Evolutionary conservation across 2,888 invertebrate genomes (phyloP), one percentile per base, ranked within the genome.

Genomic region (Clivina fossor): DNA sequence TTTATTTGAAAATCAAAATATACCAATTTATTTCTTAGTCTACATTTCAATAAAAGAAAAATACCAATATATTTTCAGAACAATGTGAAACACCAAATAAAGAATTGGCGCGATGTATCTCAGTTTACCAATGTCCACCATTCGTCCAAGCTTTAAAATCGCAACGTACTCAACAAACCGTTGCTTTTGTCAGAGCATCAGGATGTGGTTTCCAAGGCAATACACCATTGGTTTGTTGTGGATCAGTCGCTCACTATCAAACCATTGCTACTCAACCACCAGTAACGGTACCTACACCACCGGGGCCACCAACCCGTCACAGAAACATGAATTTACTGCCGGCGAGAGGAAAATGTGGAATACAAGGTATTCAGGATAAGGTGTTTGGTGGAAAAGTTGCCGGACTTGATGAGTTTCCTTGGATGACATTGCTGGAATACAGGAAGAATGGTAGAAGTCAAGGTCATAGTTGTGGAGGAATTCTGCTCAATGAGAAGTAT

Each of bases 401-500:
- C 3, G 28, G 64, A n/a, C 40, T 70, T 20, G 65, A 66, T 15
- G 70, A 72, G 57, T 71, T 65, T 57, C 71, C 71, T 4, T 72
- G 72, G 71, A 64, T 69, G 63, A 68, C 64, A 1, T 47, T 69
- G n/a, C 44, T 70, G 28, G 58, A 62, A 43, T 66, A 66, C 41
- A 67, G 65, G 33, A 35, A 55, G 2, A 58, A 61, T 58, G 54
- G 54, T 8, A 38, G 15, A 9, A 49, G 47, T 37, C 56, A 46
- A n/a, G 60, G 59, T 8, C 59, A 50, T 30, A 41, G 47, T 2
- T 77, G 77, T 54, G 76, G 75, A 0, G 76, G 74, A 4, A 66
- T 69, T 1, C 69, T 78, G 2, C 76, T 78, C 59, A 77, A 73
- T 60, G 67, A 68, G 0, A 66, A 63, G 63, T 76, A 76, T 58